Percentiles rank a stretch among this genome's conserved stretches.
Evolutionary conservation across 2,797 vertebrate genomes (phyloP).

Genomic region (Sebastes glaucus): DNA sequence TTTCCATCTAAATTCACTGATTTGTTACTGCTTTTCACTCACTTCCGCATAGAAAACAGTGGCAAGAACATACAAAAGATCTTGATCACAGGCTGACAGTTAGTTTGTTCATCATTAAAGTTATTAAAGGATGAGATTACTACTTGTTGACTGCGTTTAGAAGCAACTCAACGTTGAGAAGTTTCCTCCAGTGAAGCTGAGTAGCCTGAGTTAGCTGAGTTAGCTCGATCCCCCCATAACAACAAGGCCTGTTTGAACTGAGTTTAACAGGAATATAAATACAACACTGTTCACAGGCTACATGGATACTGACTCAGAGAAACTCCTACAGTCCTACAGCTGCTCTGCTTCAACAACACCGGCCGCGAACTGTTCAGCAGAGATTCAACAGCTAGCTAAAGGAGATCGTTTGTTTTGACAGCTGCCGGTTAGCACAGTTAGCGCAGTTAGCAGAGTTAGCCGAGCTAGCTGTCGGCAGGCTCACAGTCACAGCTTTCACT

Average conservation of each 20-base stretch:
- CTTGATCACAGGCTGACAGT: fast-evolving
- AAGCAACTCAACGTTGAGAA: not conserved
- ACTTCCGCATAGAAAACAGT: constrained; percentile 54
- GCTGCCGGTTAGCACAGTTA: constrained; percentile 27
- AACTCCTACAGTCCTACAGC: fast-evolving
- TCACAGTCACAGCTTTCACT: not conserved
- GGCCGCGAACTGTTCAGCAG: constrained; percentile 3
- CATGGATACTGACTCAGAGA: fast-evolving
- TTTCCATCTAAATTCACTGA: not conserved
- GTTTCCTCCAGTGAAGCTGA: not conserved
- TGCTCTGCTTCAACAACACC: not conserved
- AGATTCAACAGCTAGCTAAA: constrained; percentile 48
- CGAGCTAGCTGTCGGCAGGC: not conserved
- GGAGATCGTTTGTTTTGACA: constrained; percentile 60
- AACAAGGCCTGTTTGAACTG: not conserved
- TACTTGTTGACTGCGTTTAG: not conserved
- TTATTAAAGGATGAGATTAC: fast-evolving
- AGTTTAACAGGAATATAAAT: not conserved
- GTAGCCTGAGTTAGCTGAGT: too few species aligned
- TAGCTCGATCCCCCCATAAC: constrained; percentile 1
- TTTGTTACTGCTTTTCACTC: not conserved
- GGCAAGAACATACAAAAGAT: not conserved
- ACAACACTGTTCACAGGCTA: fast-evolving
- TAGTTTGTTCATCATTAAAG: not conserved
- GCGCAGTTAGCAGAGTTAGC: not conserved